Evolutionary conservation across 2,113 vertebrate species (phyloP), one percentile per base, ranked within the genome.

Genomic region (Poeciliopsis retropinna): DNA sequence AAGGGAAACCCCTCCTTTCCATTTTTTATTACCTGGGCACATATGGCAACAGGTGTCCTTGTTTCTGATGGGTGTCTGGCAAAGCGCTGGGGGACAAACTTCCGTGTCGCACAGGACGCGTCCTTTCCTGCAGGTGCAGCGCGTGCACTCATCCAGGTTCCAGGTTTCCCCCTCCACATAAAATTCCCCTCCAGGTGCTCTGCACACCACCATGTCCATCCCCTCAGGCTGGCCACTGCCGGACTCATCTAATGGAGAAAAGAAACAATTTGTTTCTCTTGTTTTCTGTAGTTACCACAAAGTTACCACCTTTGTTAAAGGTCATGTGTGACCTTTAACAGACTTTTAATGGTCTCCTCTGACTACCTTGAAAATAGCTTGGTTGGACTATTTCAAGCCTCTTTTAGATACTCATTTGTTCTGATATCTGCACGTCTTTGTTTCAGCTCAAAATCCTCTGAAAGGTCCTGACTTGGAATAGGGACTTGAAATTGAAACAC

Each of bases 81-180:
- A 95, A n/a, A 95, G 88, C 44, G 92, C 90, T 0, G 95, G 95
- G n/a, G 95, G 95, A 80, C 95, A 95, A 54, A 91, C 89, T 86
- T 95, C 94, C 0, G 92, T 91, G 82, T 95, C 95, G 61, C 95
- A 95, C 76, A 95, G 91, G 28, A 95, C 94, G 0, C 95, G 88
- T 17, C 95, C 95, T 67, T 91, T 92, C 79, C 94, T 91, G 80
- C 95, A 95, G 76, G 94, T 95, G 85, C 95, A 95, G 60, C 90
- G 90, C 0, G 92, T 95, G 88, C 95, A 95, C 73, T 93, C 92
- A n/a, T 95, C 94, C 89, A 95, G 87, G 87, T 94, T 90, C 95
- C 95, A 95, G n/a, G 94, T 95, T 80, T 95, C 95, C 17, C 95
- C 95, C 74, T 95, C 95, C 86, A 95, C 91, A 2, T 95, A 95